These are phyloP conservation scores for Cotesia vestalis DNA, from an alignment of 1,140 invertebrate genomes.

Conservation along the genomic window DNA sequence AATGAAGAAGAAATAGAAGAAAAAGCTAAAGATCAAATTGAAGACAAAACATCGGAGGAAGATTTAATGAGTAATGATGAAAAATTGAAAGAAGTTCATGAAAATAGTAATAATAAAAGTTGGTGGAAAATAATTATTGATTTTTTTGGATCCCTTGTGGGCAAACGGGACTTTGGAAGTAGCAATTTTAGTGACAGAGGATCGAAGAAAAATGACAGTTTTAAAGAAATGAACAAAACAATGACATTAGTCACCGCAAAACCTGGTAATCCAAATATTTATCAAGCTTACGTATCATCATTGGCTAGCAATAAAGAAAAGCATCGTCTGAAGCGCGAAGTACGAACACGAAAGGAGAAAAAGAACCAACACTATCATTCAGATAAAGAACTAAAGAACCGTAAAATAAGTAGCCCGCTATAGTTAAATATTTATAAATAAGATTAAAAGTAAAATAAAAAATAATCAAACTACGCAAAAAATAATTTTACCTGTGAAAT, in stretches of 20 bases:
- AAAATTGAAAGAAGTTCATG: not conserved
- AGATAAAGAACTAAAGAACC: conserved; percentile 26
- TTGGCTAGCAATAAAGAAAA: conserved; percentile 32
- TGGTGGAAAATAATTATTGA: conserved; percentile 30
- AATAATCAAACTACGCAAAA: not conserved
- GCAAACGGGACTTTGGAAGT: not conserved
- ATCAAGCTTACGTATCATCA: conserved; percentile 18
- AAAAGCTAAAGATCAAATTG: not conserved
- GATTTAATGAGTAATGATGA: not conserved
- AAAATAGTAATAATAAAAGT: conserved; percentile 6
- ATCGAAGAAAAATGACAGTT: not conserved
- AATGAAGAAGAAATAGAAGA: not conserved
- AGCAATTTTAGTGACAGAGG: conserved; percentile 29
- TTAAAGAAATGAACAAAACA: conserved; percentile 11
- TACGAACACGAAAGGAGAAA: conserved; percentile 24
- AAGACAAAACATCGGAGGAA: not conserved
- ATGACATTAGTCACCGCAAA: conserved; percentile 8
- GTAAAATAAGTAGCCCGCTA: conserved; percentile 44
- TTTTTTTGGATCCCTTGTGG: conserved; percentile 21
- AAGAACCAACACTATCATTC: conserved; percentile 16
- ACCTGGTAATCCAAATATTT: conserved; percentile 10
- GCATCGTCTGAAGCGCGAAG: conserved; percentile 39
- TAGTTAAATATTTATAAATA: conserved; percentile 27
- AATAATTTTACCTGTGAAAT: not conserved
- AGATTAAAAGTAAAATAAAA: not conserved